Conservation (phyloP, 1,140 invertebrate genomes). For the Mercenaria mercenaria region DNA sequence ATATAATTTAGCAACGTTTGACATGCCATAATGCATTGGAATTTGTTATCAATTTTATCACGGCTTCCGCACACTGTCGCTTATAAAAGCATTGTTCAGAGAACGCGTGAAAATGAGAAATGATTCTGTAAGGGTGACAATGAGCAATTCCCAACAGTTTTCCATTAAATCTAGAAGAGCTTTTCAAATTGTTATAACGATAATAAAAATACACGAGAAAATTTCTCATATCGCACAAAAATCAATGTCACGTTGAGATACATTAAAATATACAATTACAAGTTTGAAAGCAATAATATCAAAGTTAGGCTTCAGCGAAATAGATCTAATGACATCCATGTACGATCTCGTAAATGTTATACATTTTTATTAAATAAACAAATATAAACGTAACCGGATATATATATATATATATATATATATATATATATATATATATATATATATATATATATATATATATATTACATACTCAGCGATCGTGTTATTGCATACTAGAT, state of each 20-base stretch:
- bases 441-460: too few species aligned
- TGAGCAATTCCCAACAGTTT: not conserved
- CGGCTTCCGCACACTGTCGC: not conserved
- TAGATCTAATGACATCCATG: not conserved
- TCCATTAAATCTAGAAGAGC: not conserved
- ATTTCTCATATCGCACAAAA: constrained; percentile 8
- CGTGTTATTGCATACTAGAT: too few species aligned
- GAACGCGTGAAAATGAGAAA: not conserved
- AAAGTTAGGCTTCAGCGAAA: not conserved
- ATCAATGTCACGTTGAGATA: constrained; percentile 21
- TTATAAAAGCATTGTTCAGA: not conserved
- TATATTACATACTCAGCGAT: too few species aligned
- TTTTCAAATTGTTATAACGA: not conserved
- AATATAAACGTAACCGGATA: constrained; percentile 15
- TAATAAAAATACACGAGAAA: constrained; percentile 8
- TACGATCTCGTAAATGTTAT: not conserved
- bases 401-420: too few species aligned
- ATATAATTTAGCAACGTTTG: too few species aligned
- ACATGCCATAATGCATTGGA: too few species aligned
- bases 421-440: too few species aligned
- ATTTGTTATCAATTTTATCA: constrained; percentile 1
- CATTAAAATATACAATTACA: constrained; percentile 37
- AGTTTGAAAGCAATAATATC: not conserved
- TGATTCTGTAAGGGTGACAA: not conserved
- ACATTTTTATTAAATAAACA: not conserved